Conservation (phyloP, 2,797 vertebrate genomes). For the Pogoniulus pusillus region DNA sequence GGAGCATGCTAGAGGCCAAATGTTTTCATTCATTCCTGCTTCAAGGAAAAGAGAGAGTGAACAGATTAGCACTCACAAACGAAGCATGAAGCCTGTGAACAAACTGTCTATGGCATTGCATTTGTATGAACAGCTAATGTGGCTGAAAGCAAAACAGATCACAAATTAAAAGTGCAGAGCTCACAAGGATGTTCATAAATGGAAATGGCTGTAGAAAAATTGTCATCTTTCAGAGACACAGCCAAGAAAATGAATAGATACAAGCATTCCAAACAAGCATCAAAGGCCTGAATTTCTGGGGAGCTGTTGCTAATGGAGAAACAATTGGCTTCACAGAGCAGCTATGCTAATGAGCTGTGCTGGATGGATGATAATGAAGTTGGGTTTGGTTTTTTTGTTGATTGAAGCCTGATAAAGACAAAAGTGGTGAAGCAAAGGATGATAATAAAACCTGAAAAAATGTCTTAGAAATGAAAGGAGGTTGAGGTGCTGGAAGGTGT, state of each 20-base stretch:
- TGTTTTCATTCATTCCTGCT: background rate
- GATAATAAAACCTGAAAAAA: background rate
- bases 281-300: conserved; percentile 34
- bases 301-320: conserved; percentile 40
- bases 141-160: conserved; percentile 21
- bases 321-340: conserved; percentile 48
- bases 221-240: conserved; percentile 22
- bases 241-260: background rate
- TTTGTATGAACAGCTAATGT: conserved; percentile 34
- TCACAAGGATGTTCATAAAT: conserved; percentile 48
- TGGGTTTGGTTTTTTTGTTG: background rate
- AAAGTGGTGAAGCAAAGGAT: conserved; percentile 24
- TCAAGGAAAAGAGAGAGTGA: background rate
- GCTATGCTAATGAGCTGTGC: conserved; percentile 12
- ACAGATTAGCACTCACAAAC: background rate
- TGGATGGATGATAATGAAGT: conserved; percentile 36
- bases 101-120: background rate
- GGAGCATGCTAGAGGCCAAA: background rate
- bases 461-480: conserved; percentile 9
- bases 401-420: conserved; percentile 30
- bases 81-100: conserved; percentile 1
- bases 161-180: background rate
- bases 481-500: too few relatives aligned
- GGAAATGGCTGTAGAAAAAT: conserved; percentile 35
- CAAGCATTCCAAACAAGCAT: conserved; percentile 10